phyloP scores from a whole-genome alignment of 2,888 invertebrate genomes.

The Agriopis leucophaearia region DNA sequence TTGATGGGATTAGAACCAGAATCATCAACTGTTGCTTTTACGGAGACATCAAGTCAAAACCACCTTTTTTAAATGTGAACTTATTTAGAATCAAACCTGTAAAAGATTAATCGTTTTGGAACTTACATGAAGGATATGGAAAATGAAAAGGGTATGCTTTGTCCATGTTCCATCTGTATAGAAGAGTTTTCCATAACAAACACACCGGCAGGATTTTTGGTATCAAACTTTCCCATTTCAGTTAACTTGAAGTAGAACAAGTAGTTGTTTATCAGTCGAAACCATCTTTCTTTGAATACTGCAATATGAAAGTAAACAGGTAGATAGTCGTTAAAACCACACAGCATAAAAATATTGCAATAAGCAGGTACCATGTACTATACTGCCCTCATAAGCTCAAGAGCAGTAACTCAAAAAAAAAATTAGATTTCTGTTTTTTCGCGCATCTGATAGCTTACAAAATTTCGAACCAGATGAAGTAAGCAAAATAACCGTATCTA shows the following conservation, averaged over 20 bases:
- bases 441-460: too few species aligned
- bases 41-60: too few species aligned
- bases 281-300: conserved; percentile 93
- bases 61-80: too few species aligned
- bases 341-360: background rate
- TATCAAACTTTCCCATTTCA: conserved; percentile 88
- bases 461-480: too few species aligned
- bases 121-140: conserved; percentile 89
- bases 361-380: background rate
- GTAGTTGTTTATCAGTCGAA: conserved; percentile 91
- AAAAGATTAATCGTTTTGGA: too few species aligned
- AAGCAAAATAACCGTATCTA: too few species aligned
- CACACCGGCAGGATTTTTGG: conserved; percentile 89
- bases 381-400: too few species aligned
- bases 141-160: conserved; percentile 91
- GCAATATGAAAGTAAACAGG: conserved; percentile 58
- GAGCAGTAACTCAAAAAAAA: too few species aligned
- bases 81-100: too few species aligned
- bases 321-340: background rate
- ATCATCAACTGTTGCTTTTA: too few species aligned
- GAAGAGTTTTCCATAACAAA: conserved; percentile 91
- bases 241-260: conserved; percentile 92
- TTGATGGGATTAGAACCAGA: too few species aligned
- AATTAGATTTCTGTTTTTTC: too few species aligned
- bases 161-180: conserved; percentile 89